phyloP scores from a whole-genome alignment of 1,140 invertebrate species.

The Drosophila funebris region DNA sequence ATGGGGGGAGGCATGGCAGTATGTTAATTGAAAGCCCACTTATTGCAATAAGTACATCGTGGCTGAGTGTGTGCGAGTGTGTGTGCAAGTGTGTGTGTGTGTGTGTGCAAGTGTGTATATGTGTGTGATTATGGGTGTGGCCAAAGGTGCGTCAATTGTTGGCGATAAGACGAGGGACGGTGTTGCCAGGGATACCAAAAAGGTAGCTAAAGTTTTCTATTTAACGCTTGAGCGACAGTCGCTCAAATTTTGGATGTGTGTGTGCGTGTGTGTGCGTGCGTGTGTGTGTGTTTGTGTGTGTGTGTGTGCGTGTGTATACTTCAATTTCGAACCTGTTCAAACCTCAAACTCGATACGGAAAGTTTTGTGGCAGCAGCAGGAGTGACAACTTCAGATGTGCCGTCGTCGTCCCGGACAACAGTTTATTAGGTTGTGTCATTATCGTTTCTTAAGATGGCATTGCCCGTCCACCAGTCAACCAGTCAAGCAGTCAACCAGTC shows the following conservation, averaged over 20 bases:
- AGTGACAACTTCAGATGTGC: constrained; percentile 6
- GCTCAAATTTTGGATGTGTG: constrained; percentile 17
- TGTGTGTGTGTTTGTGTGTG: constrained; percentile 4
- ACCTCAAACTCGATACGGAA: constrained; percentile 68
- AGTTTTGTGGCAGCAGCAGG: constrained; percentile 27
- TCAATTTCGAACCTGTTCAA: constrained; percentile 59
- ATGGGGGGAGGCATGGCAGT: constrained; percentile 2
- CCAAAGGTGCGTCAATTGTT: constrained; percentile 22
- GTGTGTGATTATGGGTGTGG: constrained; percentile 19
- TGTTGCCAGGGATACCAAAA: constrained; percentile 55
- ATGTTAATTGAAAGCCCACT: constrained; percentile 80
- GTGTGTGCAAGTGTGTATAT: constrained; percentile 12
- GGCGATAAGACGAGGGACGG: not conserved
- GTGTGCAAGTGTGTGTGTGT: constrained; percentile 4
- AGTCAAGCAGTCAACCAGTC: not conserved
- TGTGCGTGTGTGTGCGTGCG: not conserved
- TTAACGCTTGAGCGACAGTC: constrained; percentile 70
- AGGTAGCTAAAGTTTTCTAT: constrained; percentile 71
- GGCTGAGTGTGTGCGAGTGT: not conserved
- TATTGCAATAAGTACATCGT: constrained; percentile 60
- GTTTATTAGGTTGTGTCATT: constrained; percentile 80
- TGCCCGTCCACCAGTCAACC: not conserved
- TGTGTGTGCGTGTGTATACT: constrained; percentile 18
- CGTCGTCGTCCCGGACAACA: constrained; percentile 65
- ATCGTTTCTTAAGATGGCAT: constrained; percentile 73